phyloP scores from a whole-genome alignment of 1,140 invertebrate genomes.

The Pseudomyrmex gracilis region DNA sequence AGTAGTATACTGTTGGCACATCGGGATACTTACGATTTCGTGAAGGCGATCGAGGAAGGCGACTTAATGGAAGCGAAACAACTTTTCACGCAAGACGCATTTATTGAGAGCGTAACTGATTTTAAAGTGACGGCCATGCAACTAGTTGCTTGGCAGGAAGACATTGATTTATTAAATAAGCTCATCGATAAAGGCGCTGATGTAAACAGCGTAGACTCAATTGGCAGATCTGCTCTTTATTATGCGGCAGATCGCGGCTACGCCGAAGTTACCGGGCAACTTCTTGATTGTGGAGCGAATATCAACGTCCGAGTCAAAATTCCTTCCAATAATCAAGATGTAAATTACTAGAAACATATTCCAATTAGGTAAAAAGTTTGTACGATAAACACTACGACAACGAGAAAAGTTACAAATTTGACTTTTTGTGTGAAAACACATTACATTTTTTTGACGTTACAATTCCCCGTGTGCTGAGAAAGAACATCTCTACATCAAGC shows the following conservation, averaged over 20 bases:
- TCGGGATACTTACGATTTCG: not conserved
- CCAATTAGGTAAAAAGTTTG: slow-evolving; percentile 4
- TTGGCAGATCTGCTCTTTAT: slow-evolving; percentile 68
- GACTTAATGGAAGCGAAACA: not conserved
- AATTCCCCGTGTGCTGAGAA: slow-evolving; percentile 71
- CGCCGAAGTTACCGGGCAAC: slow-evolving; percentile 46
- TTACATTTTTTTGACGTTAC: slow-evolving; percentile 46
- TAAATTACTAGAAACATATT: no score
- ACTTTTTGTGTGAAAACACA: not conserved
- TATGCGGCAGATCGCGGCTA: slow-evolving; percentile 66
- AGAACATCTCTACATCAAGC: slow-evolving; percentile 77
- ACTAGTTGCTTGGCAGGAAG: slow-evolving; percentile 68
- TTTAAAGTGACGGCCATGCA: slow-evolving; percentile 63
- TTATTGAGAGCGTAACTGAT: not conserved
- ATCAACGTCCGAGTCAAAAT: slow-evolving; percentile 50
- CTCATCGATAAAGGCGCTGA: slow-evolving; percentile 59
- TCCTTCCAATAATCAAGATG: slow-evolving; percentile 47
- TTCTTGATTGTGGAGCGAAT: slow-evolving; percentile 57
- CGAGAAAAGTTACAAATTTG: not conserved
- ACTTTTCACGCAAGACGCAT: slow-evolving; percentile 29
- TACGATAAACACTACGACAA: not conserved
- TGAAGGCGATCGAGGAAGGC: slow-evolving; percentile 39
- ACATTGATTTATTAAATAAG: slow-evolving; percentile 50
- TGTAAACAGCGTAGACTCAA: slow-evolving; percentile 67
- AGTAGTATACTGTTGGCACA: not conserved